phyloP scores from a whole-genome alignment of 2,797 vertebrate genomes.

The Melanotaenia parkinsoni region DNA sequence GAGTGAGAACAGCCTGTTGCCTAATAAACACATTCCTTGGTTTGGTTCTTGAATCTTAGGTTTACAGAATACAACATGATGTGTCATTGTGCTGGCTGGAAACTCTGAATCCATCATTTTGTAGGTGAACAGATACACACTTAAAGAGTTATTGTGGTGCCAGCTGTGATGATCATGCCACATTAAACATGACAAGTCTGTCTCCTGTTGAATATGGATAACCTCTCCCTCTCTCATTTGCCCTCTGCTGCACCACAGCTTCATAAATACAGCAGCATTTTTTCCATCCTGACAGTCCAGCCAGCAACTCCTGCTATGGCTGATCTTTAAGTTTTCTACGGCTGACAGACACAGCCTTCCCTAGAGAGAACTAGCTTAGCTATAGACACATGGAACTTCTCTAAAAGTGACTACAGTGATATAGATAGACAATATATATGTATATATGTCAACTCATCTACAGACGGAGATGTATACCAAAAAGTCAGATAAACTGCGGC shows the following conservation, averaged over 20 bases:
- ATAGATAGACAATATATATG: too few relatives aligned
- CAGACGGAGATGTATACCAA: neutral
- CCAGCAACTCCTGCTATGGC: constrained; percentile 1
- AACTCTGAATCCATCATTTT: too few relatives aligned
- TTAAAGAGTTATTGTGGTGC: neutral
- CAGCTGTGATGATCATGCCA: neutral
- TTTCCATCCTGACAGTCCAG: constrained; percentile 5
- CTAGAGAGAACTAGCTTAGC: neutral
- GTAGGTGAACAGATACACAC: too few relatives aligned
- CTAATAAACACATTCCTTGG: too few relatives aligned
- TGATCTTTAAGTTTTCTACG: neutral
- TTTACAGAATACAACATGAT: constrained; percentile 1
- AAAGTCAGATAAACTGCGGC: neutral
- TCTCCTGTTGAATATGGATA: constrained; percentile 5
- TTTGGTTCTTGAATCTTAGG: too few relatives aligned
- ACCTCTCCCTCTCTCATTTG: neutral
- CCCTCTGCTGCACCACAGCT: constrained; percentile 14
- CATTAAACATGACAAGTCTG: neutral
- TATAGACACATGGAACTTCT: neutral
- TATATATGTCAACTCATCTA: neutral
- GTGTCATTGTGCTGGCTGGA: neutral
- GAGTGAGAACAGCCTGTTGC: too few relatives aligned
- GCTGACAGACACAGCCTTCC: neutral
- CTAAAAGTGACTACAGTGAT: neutral
- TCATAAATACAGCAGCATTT: constrained; percentile 47